phyloP scores from a whole-genome alignment of 2,113 vertebrate genomes.

The Gymnobelideus leadbeateri region DNA sequence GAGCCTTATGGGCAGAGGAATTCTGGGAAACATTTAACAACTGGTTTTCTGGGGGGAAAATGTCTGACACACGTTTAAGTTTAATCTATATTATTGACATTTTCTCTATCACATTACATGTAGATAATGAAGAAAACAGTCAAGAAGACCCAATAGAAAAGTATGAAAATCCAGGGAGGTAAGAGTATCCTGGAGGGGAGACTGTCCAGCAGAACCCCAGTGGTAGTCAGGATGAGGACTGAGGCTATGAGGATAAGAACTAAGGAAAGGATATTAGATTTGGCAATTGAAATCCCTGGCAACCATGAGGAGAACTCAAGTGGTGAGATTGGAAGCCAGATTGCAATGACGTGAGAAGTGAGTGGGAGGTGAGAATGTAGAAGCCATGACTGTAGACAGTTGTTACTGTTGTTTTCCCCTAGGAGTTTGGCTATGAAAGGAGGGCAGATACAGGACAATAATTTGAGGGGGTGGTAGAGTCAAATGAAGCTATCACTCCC shows the following conservation, averaged over 20 bases:
- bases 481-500: not conserved
- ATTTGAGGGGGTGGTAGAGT: not conserved
- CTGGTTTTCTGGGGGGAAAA: not conserved
- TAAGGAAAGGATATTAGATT: not conserved
- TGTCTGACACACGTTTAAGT: not conserved
- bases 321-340: not conserved
- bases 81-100: not conserved
- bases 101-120: not conserved
- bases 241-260: not conserved
- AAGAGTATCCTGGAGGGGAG: not conserved
- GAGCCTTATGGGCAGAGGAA: not conserved
- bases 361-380: not conserved
- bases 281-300: not conserved
- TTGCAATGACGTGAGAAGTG: not conserved
- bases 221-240: not conserved
- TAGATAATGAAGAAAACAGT: not conserved
- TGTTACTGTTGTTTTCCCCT: not conserved
- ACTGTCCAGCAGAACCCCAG: not conserved
- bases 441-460: not conserved
- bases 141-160: not conserved
- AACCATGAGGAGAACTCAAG: not conserved
- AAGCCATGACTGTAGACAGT: not conserved
- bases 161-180: not conserved
- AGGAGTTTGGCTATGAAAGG: not conserved
- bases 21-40: not conserved